Conservation (phyloP, 2,888 invertebrate genomes). For the Pandemis heparana region DNA sequence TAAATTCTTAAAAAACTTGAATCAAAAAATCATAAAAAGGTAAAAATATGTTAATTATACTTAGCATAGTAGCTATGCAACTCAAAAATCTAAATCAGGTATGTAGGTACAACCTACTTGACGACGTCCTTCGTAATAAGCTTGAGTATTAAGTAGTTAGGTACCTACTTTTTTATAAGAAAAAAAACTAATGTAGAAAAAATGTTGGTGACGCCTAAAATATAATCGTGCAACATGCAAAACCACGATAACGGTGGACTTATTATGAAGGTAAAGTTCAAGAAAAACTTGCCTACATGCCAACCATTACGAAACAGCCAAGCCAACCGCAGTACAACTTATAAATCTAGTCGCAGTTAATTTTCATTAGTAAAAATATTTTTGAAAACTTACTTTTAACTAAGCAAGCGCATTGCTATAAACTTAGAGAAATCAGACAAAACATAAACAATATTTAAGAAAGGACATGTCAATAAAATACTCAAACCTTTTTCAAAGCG, state of each 20-base stretch:
- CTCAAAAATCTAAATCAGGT: background rate
- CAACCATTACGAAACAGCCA: background rate
- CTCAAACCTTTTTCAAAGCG: background rate
- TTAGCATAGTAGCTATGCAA: background rate
- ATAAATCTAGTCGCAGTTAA: conserved; percentile 6
- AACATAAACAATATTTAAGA: background rate
- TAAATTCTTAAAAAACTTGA: too few species aligned
- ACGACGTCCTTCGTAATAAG: background rate
- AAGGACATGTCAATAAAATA: background rate
- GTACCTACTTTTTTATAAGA: background rate
- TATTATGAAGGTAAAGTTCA: conserved; percentile 68
- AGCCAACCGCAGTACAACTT: conserved; percentile 47
- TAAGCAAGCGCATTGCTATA: too few species aligned
- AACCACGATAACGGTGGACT: conserved; percentile 71
- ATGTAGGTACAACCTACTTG: too few species aligned
- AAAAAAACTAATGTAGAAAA: conserved; percentile 10
- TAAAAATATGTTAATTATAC: too few species aligned
- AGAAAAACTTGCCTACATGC: conserved; percentile 53
- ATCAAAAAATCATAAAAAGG: too few species aligned
- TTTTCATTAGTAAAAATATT: background rate
- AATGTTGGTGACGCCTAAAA: conserved; percentile 64
- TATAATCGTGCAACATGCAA: conserved; percentile 70
- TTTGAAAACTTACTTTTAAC: too few species aligned
- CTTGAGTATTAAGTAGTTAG: too few species aligned
- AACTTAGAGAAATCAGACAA: too few species aligned